Percentiles rank a stretch among this genome's conserved stretches.
Evolutionary conservation across 2,797 vertebrate genomes (phyloP).

Genomic region (Paedocypris micromegethes): DNA sequence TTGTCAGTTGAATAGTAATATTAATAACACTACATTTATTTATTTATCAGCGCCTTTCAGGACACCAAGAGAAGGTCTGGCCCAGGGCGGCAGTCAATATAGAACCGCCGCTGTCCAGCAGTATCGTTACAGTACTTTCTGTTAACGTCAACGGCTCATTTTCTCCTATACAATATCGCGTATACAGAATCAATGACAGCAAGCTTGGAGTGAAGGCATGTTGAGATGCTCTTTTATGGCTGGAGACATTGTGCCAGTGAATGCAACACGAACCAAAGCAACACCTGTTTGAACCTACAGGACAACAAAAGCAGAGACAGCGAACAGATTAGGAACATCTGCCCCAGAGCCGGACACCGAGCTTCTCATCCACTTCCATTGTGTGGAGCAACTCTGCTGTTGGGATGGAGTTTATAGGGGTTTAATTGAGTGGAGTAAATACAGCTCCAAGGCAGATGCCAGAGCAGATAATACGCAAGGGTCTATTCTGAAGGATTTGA

Average conservation of each 20-base stretch:
- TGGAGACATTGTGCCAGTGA: conserved; percentile 7
- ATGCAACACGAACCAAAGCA: conserved; percentile 25
- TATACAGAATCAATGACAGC: no score
- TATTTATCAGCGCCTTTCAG: no score
- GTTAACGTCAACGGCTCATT: no score
- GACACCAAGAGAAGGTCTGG: no score
- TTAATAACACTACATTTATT: no score
- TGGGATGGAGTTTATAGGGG: conserved; percentile 55
- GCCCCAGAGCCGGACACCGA: conserved; percentile 24
- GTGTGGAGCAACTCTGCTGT: conserved; percentile 40
- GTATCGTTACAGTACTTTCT: no score
- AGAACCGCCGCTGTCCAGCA: no score
- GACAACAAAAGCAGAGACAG: conserved; percentile 30
- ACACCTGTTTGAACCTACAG: conserved; percentile 40
- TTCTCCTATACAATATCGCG: no score
- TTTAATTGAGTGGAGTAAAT: conserved; percentile 67
- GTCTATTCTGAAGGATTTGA: conserved; percentile 57
- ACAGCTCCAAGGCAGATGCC: conserved; percentile 57
- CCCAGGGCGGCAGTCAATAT: no score
- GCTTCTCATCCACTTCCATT: conserved; percentile 39
- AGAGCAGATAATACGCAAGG: conserved; percentile 38
- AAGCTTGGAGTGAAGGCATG: conserved; percentile 17
- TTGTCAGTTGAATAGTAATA: no score
- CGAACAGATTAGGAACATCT: conserved; percentile 51
- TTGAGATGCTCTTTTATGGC: conserved; percentile 11